Conservation (phyloP, 2,888 invertebrate genomes). For the Rhamphomyia laevipes region DNA sequence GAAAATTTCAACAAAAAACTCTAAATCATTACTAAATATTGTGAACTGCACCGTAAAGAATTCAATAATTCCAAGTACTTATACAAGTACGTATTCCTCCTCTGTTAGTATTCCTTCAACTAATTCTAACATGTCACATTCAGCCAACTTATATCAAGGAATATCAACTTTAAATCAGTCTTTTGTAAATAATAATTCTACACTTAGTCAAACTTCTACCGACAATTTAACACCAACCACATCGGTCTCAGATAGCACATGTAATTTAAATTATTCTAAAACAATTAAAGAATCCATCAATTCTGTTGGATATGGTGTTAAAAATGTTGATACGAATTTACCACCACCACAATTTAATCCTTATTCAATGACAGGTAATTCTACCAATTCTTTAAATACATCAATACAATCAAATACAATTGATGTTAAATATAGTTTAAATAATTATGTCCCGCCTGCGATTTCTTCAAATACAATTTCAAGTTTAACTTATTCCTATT, state of each 20-base stretch:
- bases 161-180: conserved; percentile 4
- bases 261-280: no score
- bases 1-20: no score
- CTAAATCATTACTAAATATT: no score
- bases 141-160: background rate
- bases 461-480: no score
- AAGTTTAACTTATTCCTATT: no score
- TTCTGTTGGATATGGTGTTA: no score
- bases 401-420: no score
- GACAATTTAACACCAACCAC: conserved; percentile 7
- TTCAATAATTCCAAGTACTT: conserved; percentile 8
- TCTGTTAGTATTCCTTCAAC: conserved; percentile 3
- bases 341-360: background rate
- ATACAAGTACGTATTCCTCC: background rate
- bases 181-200: background rate
- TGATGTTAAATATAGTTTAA: no score
- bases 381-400: background rate
- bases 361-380: background rate
- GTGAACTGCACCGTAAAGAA: no score
- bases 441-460: no score
- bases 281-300: no score
- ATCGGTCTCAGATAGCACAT: background rate
- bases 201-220: background rate
- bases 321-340: background rate
- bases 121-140: conserved; percentile 6